phyloP scores from a whole-genome alignment of 2,113 vertebrate species.

The Amphilophus citrinellus region DNA sequence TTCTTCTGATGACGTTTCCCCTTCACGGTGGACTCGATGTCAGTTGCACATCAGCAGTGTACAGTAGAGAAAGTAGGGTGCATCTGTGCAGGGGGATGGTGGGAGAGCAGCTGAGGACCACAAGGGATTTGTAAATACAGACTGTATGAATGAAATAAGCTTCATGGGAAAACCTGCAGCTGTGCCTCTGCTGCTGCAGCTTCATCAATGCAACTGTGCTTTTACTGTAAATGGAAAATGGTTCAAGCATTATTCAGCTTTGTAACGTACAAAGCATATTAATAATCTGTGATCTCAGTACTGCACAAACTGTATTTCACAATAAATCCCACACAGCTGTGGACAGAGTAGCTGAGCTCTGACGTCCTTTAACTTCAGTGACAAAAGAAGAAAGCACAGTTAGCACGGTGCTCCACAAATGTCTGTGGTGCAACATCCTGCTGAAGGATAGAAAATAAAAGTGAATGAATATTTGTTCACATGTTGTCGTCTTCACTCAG shows the following conservation, averaged over 20 bases:
- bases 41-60: background rate
- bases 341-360: background rate
- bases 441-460: too few relatives aligned
- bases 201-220: background rate
- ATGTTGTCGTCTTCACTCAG: background rate
- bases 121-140: constrained; percentile 1
- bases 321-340: background rate
- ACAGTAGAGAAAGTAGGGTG: constrained; percentile 1
- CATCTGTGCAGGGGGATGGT: constrained; percentile 1
- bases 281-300: background rate
- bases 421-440: background rate
- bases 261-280: background rate
- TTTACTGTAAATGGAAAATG: background rate
- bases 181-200: background rate
- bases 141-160: background rate
- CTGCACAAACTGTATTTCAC: background rate
- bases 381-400: background rate
- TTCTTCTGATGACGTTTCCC: background rate
- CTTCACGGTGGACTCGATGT: background rate
- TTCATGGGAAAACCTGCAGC: background rate
- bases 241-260: background rate
- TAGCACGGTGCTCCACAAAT: background rate
- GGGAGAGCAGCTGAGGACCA: background rate
- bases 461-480: background rate
- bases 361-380: background rate